Percentiles rank a stretch among this genome's conserved stretches.
These are phyloP conservation scores for Ibycter americanus DNA, from an alignment of 2,797 vertebrate genomes.

Conservation along the genomic window DNA sequence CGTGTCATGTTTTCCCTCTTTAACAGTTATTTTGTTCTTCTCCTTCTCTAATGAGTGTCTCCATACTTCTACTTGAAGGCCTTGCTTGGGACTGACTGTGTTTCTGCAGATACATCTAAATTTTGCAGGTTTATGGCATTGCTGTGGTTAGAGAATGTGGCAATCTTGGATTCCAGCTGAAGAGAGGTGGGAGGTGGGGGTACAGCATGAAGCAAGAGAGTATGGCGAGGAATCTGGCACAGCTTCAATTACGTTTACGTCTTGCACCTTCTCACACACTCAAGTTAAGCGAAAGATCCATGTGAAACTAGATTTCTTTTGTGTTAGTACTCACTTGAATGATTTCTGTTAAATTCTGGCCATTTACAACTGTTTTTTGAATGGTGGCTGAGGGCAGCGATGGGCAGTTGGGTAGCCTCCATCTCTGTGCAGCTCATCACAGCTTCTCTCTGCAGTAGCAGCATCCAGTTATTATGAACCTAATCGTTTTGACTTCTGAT, in stretches of 20 bases:
- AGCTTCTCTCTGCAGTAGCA: background rate
- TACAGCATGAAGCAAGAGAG: background rate
- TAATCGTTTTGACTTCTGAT: background rate
- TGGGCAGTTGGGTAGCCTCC: background rate
- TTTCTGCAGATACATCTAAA: background rate
- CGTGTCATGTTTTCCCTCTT: background rate
- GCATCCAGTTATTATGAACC: background rate
- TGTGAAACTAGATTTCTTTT: background rate
- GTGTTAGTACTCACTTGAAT: background rate
- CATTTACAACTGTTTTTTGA: background rate
- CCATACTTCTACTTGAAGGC: background rate
- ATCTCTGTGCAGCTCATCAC: background rate
- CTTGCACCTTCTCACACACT: background rate
- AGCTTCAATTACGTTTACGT: background rate
- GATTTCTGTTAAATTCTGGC: background rate
- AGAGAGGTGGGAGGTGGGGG: background rate
- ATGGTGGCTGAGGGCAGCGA: fast-evolving
- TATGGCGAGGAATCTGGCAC: background rate
- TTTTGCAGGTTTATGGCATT: background rate
- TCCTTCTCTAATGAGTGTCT: background rate
- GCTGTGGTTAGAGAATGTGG: background rate
- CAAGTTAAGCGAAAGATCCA: background rate
- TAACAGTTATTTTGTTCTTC: background rate
- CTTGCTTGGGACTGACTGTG: background rate
- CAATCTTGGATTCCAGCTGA: background rate